These are phyloP conservation scores for Macrobrachium nipponense DNA, from an alignment of 1,140 invertebrate genomes.

Conservation along the genomic window DNA sequence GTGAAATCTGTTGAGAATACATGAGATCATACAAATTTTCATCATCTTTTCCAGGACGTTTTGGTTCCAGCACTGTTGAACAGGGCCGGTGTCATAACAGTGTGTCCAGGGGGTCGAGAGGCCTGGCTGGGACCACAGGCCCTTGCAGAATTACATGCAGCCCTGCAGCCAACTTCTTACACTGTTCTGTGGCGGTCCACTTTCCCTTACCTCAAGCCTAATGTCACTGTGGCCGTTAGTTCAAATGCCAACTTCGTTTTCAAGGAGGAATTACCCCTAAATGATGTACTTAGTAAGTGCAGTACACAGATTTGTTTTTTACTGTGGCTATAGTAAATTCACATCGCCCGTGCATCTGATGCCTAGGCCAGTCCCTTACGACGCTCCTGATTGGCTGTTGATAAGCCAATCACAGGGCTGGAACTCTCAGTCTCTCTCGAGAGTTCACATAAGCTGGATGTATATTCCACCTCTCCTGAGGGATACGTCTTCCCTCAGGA, in stretches of 20 bases:
- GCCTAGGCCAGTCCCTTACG: too few species aligned
- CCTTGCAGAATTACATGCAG: not conserved
- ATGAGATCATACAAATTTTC: not conserved
- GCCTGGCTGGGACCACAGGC: conserved; percentile 25
- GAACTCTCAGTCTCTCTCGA: too few species aligned
- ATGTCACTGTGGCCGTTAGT: not conserved
- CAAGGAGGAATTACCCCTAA: conserved; percentile 26
- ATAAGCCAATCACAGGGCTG: too few species aligned
- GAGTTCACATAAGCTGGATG: too few species aligned
- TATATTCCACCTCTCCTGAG: too few species aligned
- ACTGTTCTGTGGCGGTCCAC: conserved; percentile 21
- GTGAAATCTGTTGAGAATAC: too few species aligned
- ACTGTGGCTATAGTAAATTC: too few species aligned
- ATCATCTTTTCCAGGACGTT: conserved; percentile 16
- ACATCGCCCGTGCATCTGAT: too few species aligned
- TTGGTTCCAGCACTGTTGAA: conserved; percentile 42
- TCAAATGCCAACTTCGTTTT: conserved; percentile 27
- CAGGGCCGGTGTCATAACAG: conserved; percentile 27
- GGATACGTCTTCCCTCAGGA: too few species aligned
- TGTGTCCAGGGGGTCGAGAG: conserved; percentile 15
- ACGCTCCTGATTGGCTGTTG: too few species aligned
- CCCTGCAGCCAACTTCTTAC: conserved; percentile 8
- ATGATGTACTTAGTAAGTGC: conserved; percentile 44
- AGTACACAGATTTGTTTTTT: not conserved
- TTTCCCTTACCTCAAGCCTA: not conserved